Percentiles rank a stretch among this genome's conserved stretches.
phyloP scores from a whole-genome alignment of 2,797 vertebrate genomes.

The Enteromius treurensis region DNA sequence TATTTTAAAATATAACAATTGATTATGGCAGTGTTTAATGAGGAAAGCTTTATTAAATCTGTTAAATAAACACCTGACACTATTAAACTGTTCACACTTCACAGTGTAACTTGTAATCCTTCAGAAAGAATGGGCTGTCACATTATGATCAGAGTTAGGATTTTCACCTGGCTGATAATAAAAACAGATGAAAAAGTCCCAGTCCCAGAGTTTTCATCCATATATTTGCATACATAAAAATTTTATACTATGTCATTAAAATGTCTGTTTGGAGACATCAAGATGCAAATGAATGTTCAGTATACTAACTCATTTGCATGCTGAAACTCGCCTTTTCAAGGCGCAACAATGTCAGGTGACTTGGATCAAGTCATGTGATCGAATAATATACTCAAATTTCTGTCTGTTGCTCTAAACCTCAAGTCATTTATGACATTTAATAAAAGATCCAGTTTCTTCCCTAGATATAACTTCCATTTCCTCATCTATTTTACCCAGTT shows the following conservation, averaged over 20 bases:
- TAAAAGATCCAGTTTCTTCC: not conserved
- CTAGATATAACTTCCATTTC: not conserved
- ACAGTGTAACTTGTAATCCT: not conserved
- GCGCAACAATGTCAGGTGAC: not conserved
- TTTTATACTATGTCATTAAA: not conserved
- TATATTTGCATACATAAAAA: not conserved
- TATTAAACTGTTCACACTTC: not conserved
- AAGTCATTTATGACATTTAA: not conserved
- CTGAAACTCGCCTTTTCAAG: not conserved
- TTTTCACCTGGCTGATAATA: not conserved
- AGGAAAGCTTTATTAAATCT: not conserved
- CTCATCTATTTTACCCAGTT: not conserved
- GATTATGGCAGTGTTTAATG: not conserved
- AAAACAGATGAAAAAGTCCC: not conserved
- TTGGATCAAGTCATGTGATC: not conserved
- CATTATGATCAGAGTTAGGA: not conserved
- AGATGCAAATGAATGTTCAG: too few species aligned
- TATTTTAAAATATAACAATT: not conserved
- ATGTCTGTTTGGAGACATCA: not conserved
- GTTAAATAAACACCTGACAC: not conserved
- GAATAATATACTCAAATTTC: not conserved
- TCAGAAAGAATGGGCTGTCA: not conserved
- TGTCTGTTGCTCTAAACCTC: not conserved
- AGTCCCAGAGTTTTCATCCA: not conserved
- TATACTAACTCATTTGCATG: too few species aligned